Percentiles rank a stretch among this genome's conserved stretches.
Evolutionary conservation across 1,140 invertebrate species (phyloP).

Genomic region (Trichonephila clavipes): DNA sequence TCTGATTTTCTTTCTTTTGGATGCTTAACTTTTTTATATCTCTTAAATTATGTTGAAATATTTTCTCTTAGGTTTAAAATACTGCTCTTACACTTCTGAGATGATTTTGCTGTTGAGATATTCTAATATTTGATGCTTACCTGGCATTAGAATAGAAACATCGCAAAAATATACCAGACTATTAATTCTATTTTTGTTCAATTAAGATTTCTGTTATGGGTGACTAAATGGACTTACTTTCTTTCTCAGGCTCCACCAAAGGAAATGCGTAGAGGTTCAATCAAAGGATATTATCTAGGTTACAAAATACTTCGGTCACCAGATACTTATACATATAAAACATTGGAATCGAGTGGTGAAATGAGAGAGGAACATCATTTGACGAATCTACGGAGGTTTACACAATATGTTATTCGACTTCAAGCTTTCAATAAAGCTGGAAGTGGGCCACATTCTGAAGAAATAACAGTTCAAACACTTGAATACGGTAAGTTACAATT

Average conservation of each 20-base stretch:
- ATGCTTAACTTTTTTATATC: too few relatives aligned
- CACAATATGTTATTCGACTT: slow-evolving; percentile 95
- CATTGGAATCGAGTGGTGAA: slow-evolving; percentile 76
- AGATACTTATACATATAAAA: slow-evolving; percentile 80
- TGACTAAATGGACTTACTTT: neutral
- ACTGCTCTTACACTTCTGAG: too few relatives aligned
- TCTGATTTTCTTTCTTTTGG: too few relatives aligned
- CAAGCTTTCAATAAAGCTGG: slow-evolving; percentile 97
- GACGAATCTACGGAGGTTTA: slow-evolving; percentile 80
- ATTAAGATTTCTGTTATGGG: neutral
- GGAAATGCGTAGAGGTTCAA: slow-evolving; percentile 91
- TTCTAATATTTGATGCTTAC: too few relatives aligned
- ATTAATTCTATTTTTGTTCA: neutral
- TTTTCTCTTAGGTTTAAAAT: too few relatives aligned
- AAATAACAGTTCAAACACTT: slow-evolving; percentile 85
- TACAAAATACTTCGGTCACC: slow-evolving; percentile 84
- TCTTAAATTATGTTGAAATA: too few relatives aligned
- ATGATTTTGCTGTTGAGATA: too few relatives aligned
- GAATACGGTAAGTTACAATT: slow-evolving; percentile 77
- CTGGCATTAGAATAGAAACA: too few relatives aligned
- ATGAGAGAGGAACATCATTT: slow-evolving; percentile 70
- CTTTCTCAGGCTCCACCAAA: slow-evolving; percentile 85
- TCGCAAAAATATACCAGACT: too few relatives aligned
- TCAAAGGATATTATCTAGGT: slow-evolving; percentile 95
- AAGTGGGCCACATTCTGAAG: slow-evolving; percentile 92